Evolutionary conservation across 2,888 invertebrate species (phyloP).

Genomic region (Leptinotarsa rubiginosa): DNA sequence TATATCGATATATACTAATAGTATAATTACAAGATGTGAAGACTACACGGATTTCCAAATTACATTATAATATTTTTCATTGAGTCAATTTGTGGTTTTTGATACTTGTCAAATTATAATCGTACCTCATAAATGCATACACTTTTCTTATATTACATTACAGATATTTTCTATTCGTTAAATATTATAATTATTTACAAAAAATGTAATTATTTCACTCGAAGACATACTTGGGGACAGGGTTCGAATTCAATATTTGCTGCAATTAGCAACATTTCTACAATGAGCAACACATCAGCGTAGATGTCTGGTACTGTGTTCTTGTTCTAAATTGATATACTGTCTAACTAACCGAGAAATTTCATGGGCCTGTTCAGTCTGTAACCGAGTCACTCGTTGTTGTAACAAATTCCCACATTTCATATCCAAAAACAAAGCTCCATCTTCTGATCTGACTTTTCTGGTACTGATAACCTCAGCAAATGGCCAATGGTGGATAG

Average conservation of each 20-base stretch:
- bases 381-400: slow-evolving; percentile 93
- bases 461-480: slow-evolving; percentile 96
- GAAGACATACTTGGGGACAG: slow-evolving; percentile 2
- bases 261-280: neutral
- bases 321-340: slow-evolving; percentile 92
- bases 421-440: slow-evolving; percentile 93
- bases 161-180: slow-evolving; percentile 14
- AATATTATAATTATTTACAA: slow-evolving; percentile 28
- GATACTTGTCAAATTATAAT: neutral
- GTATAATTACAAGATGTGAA: neutral
- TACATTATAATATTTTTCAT: neutral
- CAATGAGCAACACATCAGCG: slow-evolving; percentile 23
- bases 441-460: slow-evolving; percentile 91
- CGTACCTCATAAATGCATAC: slow-evolving; percentile 17
- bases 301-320: slow-evolving; percentile 58
- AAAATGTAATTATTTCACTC: neutral
- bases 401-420: slow-evolving; percentile 97
- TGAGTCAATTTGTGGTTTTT: neutral
- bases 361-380: slow-evolving; percentile 98
- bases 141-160: slow-evolving; percentile 34
- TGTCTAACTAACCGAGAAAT: slow-evolving; percentile 95
- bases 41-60: neutral
- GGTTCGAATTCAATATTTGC: neutral
- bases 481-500: slow-evolving; percentile 92
- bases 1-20: slow-evolving; percentile 4